Evolutionary conservation across 2,113 vertebrate genomes (phyloP), one percentile per base, ranked within the genome.

Genomic region (Eudyptes chrysolophus): DNA sequence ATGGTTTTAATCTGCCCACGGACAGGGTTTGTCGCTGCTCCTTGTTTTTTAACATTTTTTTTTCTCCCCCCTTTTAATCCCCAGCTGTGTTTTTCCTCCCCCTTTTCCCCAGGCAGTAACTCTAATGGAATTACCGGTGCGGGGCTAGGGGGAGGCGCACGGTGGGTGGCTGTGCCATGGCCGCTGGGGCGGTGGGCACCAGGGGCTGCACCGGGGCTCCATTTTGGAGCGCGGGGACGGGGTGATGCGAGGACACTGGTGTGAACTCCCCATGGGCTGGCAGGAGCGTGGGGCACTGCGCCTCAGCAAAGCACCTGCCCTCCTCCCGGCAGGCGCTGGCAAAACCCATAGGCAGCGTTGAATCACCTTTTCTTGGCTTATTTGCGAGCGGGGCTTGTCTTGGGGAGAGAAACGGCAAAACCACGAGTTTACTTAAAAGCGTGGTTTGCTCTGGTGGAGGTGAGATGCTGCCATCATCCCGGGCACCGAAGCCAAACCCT

Each of bases 231-330:
- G 3, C 3, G 15, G 29, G n/a, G 49, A 38, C 0, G 7, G 69
- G 51, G 97, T 46, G 65, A 77, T 97, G 96, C 74, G 85, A 96
- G 96, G 96, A 94, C 95, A 88, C 84, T 94, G 95, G 93, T 94
- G 98, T 98, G 97, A 97, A 96, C 65, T 95, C 92, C 97, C 97
- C 94, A 77, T 8, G 61, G 98, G 98, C 76, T 72, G 57, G 97
- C 97, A 97, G 98, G 96, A 68, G 71, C 90, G 6, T 9, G 8
- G 52, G 36, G 54, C 70, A 6, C 36, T 24, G 64, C 27, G 21
- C 36, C 70, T 13, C 91, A 95, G 97, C 93, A 95, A 76, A 96
- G 96, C 97, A 93, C 97, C 97, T 97, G 97, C 96, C 94, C 90
- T 97, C 55, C 98, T 65, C 34, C 80, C 9, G 32, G 68, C 65